Conservation (phyloP, 2,797 vertebrate genomes). For the Linurgus olivaceus region DNA sequence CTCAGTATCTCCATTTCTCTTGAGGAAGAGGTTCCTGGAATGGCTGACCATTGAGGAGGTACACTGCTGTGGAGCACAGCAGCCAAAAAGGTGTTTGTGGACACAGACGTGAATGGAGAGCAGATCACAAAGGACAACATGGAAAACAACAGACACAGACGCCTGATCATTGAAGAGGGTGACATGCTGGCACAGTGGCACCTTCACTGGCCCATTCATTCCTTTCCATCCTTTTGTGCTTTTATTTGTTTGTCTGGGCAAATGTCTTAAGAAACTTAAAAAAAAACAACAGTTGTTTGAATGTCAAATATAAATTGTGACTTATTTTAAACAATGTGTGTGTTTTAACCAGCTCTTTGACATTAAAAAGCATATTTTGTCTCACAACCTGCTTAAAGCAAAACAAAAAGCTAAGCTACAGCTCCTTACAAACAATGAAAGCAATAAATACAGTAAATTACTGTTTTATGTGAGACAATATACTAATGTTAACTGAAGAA, state of each 20-base stretch:
- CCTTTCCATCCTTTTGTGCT: not conserved
- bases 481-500: constrained; percentile 67
- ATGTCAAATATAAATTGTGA: constrained; percentile 15
- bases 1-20: not conserved
- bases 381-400: constrained; percentile 57
- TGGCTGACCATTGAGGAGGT: not conserved
- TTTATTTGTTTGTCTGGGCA: not conserved
- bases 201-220: not conserved
- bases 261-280: not conserved
- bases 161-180: not conserved
- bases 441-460: constrained; percentile 71
- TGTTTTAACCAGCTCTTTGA: constrained; percentile 30
- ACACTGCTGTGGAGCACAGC: rapidly evolving
- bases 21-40: not conserved
- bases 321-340: constrained; percentile 18
- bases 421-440: constrained; percentile 54
- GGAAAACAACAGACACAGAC: not conserved
- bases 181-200: not conserved
- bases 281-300: not conserved
- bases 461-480: constrained; percentile 68
- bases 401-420: constrained; percentile 57
- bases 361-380: constrained; percentile 45
- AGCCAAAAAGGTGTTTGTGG: not conserved
- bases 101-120: not conserved
- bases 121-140: not conserved